Percentiles rank a stretch among this genome's conserved stretches.
Evolutionary conservation across 2,113 vertebrate genomes (phyloP).

Genomic region (Prunella fulvescens): DNA sequence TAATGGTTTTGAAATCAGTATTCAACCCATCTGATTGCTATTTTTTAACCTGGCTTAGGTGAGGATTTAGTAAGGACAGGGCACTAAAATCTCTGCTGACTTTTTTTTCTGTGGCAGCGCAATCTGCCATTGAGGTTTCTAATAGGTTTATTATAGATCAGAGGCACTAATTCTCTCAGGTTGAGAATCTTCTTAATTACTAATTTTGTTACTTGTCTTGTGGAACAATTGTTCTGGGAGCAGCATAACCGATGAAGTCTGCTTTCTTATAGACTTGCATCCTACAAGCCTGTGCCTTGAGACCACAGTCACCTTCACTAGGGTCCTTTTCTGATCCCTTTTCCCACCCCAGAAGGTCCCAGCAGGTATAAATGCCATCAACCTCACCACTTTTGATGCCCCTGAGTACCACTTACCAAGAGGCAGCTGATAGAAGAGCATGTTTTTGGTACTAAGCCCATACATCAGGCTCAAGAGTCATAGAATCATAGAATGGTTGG

Average conservation of each 20-base stretch:
- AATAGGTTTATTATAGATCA: background rate
- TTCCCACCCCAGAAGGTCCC: background rate
- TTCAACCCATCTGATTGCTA: background rate
- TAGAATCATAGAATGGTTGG: background rate
- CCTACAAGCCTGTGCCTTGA: accelerated
- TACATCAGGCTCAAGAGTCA: background rate
- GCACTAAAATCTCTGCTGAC: background rate
- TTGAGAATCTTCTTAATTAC: background rate
- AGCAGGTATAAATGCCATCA: background rate
- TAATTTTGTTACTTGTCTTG: background rate
- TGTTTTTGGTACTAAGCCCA: background rate
- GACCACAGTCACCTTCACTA: background rate
- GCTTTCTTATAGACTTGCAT: background rate
- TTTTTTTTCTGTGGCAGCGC: background rate
- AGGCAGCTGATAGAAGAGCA: background rate
- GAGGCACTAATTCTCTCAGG: background rate
- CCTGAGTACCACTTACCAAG: background rate
- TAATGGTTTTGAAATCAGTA: background rate
- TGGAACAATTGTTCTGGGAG: background rate
- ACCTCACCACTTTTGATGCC: background rate
- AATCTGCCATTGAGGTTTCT: background rate
- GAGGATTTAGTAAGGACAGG: background rate
- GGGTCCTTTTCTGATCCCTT: background rate
- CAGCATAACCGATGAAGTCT: accelerated
- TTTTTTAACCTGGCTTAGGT: background rate